These are phyloP conservation scores for Varroa destructor DNA, from an alignment of 1,140 invertebrate species.

Conservation along the genomic window DNA sequence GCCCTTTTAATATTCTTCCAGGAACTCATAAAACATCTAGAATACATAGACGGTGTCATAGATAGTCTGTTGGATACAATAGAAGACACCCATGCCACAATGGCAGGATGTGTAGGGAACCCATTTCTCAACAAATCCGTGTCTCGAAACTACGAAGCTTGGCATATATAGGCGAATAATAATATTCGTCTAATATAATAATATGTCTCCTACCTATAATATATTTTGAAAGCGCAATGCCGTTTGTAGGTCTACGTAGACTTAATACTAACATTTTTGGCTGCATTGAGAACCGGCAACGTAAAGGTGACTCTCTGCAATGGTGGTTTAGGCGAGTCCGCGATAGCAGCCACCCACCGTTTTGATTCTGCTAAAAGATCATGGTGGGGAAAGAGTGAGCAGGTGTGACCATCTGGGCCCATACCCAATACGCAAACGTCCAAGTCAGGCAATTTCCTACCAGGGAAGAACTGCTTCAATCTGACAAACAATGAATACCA, in stretches of 20 bases:
- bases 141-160: too few relatives aligned
- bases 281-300: conserved; percentile 77
- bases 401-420: conserved; percentile 97
- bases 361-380: conserved; percentile 38
- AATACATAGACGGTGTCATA: too few relatives aligned
- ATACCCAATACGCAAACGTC: conserved; percentile 54
- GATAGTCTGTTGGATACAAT: too few relatives aligned
- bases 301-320: conserved; percentile 79
- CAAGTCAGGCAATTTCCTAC: conserved; percentile 40
- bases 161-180: too few relatives aligned
- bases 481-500: neutral
- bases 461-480: conserved; percentile 22
- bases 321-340: conserved; percentile 90
- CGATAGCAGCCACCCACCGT: conserved; percentile 64
- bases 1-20: too few relatives aligned
- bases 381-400: conserved; percentile 87
- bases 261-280: conserved; percentile 66
- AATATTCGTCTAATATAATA: too few relatives aligned
- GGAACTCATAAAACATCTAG: too few relatives aligned
- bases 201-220: too few relatives aligned
- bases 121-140: too few relatives aligned
- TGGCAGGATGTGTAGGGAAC: too few relatives aligned
- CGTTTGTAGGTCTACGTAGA: conserved; percentile 32
- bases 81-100: too few relatives aligned
- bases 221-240: too few relatives aligned